phyloP scores from a whole-genome alignment of 2,797 vertebrate species.

The Malurus splendens region DNA sequence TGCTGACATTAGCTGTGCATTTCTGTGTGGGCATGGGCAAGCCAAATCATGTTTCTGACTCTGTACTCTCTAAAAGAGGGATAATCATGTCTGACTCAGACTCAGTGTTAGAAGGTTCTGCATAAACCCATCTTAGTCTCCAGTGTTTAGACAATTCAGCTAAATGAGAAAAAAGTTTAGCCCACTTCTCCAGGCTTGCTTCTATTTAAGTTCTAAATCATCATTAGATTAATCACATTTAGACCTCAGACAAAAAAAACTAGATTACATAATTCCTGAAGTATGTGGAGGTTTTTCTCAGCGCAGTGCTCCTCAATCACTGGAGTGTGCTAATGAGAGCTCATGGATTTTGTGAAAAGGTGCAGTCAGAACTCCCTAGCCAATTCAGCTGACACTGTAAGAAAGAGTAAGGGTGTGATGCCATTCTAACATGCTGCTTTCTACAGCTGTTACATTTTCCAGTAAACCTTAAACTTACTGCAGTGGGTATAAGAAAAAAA shows the following conservation, averaged over 20 bases:
- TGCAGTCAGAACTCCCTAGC: background rate
- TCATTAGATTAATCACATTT: background rate
- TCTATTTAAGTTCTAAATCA: slow-evolving; percentile 1
- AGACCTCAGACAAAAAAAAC: background rate
- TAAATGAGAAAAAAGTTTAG: slow-evolving; percentile 16
- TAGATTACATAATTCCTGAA: slow-evolving; percentile 1
- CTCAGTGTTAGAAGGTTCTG: background rate
- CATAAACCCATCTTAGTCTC: background rate
- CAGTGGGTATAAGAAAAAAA: background rate
- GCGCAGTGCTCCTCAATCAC: background rate
- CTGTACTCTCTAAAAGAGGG: background rate
- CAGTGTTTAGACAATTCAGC: background rate
- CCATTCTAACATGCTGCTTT: background rate
- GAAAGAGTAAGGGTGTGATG: background rate
- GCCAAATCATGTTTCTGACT: slow-evolving; percentile 28
- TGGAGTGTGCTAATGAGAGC: background rate
- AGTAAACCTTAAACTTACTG: background rate
- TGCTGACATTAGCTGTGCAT: background rate
- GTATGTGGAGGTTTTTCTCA: background rate
- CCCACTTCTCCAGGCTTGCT: background rate
- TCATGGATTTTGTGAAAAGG: background rate
- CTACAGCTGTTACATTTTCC: background rate
- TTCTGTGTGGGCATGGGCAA: slow-evolving; percentile 27
- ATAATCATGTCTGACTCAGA: slow-evolving; percentile 35
- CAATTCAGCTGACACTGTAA: background rate